Base-by-base conservation (phyloP, 1,140 invertebrate genomes). In the Drosophila nigrodunni region DNA sequence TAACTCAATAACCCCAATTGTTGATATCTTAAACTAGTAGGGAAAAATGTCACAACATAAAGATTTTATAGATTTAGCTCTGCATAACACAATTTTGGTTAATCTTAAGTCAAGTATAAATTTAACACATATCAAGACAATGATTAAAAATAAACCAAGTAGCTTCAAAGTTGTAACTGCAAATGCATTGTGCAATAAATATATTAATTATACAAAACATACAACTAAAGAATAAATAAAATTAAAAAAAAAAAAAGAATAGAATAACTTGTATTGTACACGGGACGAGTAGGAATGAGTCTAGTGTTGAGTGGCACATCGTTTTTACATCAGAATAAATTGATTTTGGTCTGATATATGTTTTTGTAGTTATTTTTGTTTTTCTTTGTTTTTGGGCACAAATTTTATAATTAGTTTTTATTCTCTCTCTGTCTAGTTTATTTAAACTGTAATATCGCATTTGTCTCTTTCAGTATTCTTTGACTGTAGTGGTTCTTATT, bases 281-380 rank as follows among this genome's bases (percentile, higher is more conserved):
- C 60, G 37, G 61, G 74, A 37, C 11, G 30, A 50, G 47, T 76
- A 41, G 9, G 50, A 50, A 43, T 76, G 60, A 59, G 7, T 68
- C 55, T 77, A 11, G 13, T 78, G 66, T 81, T 68, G 58, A 67
- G 72, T 86, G 79, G 82, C 76, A 79, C 82, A 73, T 82, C 72
- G 44, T 57, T 75, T 13, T 54, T 58, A 66, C 21, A 50, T 13
- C 52, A 79, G 34, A 66, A 37, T 10, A 18, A 57, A 43, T 47
- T 25, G 41, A 46, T 46, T 59, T 34, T 39, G 34, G 13, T 54
- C 35, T 41, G 46, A 43, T 59, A 9, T 44, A 35, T 67, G 65
- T 11, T 58, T 41, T 55, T 9, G 10, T 21, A 49, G 59, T 61
- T 25, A 39, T 65, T 74, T 74, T 30, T 49, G 58, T 52, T 52